Evolutionary conservation across 2,797 vertebrate genomes (phyloP), one percentile per base, ranked within the genome.

Genomic region (Gadopsis marmoratus): DNA sequence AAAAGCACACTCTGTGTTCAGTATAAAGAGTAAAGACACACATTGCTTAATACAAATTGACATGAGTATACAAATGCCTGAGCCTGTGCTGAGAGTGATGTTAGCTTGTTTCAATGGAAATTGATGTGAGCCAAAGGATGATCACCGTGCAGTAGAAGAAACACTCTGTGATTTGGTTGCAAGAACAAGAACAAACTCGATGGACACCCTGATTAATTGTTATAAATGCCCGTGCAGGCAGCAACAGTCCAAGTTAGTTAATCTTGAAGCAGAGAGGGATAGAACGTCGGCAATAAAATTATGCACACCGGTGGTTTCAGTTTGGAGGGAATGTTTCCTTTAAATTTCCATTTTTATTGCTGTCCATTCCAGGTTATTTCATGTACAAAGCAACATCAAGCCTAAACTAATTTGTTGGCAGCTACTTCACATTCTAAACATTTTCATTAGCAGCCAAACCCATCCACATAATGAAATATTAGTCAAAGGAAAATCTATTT

Each of bases 261-360:
- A 94, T 93, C 89, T 79, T 71, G 81, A 89, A 74, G 69, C 71
- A 76, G 59, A 58, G 81, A 83, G 74, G 69, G 75, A 90, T 76
- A 69, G 76, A 75, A 72, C 85, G 84, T 76, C 63, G 48, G 82
- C 91, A 87, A 87, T 92, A 89, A 88, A 91, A 94, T 93, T 84
- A 92, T 92, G 86, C 88, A 88, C 84, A 85, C 78, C 45, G 60
- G 82, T 89, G 85, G 83, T 90, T 91, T 92, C 83, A 72, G 82
- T 80, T 86, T 21, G 35, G 71, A 81, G 74, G 47, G 29, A 88
- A 90, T 85, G 84, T 90, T 95, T 93, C 83, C 82, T 90, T 93
- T 92, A 82, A 82, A 93, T 95, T 95, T 95, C 80, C 91, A 93
- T 94, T 94, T 95, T 94, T 93, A 95, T 94, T 95, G 92, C 91